Percentiles rank a stretch among this genome's conserved stretches.
Conservation (phyloP, 2,113 vertebrate species). For the Plecturocebus donacophilus region DNA sequence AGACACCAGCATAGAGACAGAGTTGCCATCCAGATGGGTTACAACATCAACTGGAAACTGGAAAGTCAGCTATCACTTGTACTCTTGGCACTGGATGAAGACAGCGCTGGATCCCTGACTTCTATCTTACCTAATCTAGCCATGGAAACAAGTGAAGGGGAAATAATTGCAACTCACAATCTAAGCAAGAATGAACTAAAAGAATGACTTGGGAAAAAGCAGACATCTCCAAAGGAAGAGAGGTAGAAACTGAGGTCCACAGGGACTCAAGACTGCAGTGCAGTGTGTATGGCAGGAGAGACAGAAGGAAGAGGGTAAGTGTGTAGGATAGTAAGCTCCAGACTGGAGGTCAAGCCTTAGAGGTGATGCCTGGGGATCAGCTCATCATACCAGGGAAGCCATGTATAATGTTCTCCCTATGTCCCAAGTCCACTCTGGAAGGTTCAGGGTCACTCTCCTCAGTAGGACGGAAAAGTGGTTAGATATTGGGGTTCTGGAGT, state of each 20-base stretch:
- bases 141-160: accelerated
- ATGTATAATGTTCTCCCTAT: accelerated
- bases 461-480: not conserved
- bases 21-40: no score
- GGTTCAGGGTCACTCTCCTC: not conserved
- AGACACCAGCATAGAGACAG: not conserved
- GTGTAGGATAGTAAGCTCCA: not conserved
- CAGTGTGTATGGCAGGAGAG: not conserved
- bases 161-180: not conserved
- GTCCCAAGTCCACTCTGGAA: accelerated
- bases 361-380: not conserved
- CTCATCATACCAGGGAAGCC: not conserved
- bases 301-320: not conserved
- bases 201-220: not conserved
- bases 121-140: not conserved
- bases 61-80: not conserved
- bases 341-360: not conserved
- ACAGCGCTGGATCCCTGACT: not conserved
- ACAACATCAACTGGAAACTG: not conserved
- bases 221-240: not conserved
- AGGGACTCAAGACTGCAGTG: accelerated
- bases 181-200: not conserved
- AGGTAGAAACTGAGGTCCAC: accelerated
- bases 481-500: not conserved
- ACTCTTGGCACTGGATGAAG: not conserved